Evolutionary conservation across 1,140 invertebrate genomes (phyloP), one percentile per base, ranked within the genome.

Genomic region (Asbolus verrucosus): DNA sequence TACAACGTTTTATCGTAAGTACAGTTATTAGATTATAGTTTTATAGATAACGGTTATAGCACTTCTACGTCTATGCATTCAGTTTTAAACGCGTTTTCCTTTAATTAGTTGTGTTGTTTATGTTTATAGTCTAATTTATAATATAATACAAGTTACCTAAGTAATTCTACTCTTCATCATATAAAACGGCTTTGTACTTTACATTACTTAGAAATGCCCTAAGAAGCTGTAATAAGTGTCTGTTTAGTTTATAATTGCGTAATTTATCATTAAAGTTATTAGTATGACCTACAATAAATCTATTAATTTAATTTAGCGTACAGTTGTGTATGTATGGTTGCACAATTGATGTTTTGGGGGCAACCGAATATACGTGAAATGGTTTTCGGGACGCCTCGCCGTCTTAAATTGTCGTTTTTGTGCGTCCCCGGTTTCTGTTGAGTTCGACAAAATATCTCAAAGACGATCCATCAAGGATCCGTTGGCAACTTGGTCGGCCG

Each of bases 401-500:
- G n/a, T n/a, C n/a, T n/a, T n/a, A n/a, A n/a, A n/a, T n/a, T n/a
- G n/a, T n/a, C n/a, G 46, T 63, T 21, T 39, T 39, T 63, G 11
- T 19, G 39, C 39, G 33, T 62, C 60, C 60, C n/a, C 18, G 19
- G 13, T 63, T 18, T 59, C 16, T 3, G 24, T 8, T n/a, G n/a
- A 27, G 3, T 27, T 27, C 24, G 24, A 27, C 16, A 13, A 11
- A n/a, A 13, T 9, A 59, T 59, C 50, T 27, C 50, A n/a, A 21
- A 16, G 33, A 41, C 39, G 61, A 63, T 63, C 39, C 21, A 16
- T 63, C 61, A 63, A 54, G 46, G 46, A 54, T 54, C 61, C n/a
- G 14, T 41, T 38, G 33, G 61, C 61, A 63, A 63, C 21, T 63
- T 41, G 33, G 61, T 39, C 61, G 61, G 61, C 61, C 61, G 61